Percentiles rank a stretch among this genome's conserved stretches.
These are phyloP conservation scores for Turritopsis dohrnii DNA, from an alignment of 30 jellyfish, hydroid and myxozoan species.

Conservation along the genomic window DNA sequence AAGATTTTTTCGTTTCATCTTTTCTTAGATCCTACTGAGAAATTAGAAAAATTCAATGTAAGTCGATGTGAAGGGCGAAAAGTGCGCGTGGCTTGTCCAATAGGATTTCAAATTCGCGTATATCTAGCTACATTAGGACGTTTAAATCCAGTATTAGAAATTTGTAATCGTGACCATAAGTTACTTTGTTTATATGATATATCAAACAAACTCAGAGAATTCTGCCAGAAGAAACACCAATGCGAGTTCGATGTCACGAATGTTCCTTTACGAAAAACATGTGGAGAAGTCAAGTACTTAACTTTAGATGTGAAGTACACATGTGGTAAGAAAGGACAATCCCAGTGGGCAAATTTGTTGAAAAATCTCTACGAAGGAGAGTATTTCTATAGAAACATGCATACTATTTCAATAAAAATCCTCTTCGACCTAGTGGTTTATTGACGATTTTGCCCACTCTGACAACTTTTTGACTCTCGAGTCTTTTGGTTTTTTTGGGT, in stretches of 20 bases:
- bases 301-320: conserved; percentile 52
- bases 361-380: too few species aligned
- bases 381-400: too few species aligned
- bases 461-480: too few species aligned
- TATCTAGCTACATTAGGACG: conserved; percentile 63
- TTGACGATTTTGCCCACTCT: too few species aligned
- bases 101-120: conserved; percentile 35
- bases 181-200: conserved; percentile 54
- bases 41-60: not conserved
- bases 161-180: conserved; percentile 43
- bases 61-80: conserved; percentile 69
- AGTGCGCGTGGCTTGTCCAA: conserved; percentile 59
- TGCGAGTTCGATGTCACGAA: conserved; percentile 45
- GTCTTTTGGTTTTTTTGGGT: too few species aligned
- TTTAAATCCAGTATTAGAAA: conserved; percentile 66
- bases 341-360: too few species aligned
- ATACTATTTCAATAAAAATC: too few species aligned
- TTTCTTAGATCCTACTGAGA: not conserved
- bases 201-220: conserved; percentile 28
- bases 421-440: too few species aligned
- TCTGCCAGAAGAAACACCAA: conserved; percentile 41
- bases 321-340: conserved; percentile 52
- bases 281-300: conserved; percentile 40
- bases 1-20: not conserved
- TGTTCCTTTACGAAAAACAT: conserved; percentile 31